Percentiles rank a stretch among this genome's conserved stretches.
phyloP scores from a whole-genome alignment of 2,888 invertebrate genomes.

The Gandaritis pyraliata region DNA sequence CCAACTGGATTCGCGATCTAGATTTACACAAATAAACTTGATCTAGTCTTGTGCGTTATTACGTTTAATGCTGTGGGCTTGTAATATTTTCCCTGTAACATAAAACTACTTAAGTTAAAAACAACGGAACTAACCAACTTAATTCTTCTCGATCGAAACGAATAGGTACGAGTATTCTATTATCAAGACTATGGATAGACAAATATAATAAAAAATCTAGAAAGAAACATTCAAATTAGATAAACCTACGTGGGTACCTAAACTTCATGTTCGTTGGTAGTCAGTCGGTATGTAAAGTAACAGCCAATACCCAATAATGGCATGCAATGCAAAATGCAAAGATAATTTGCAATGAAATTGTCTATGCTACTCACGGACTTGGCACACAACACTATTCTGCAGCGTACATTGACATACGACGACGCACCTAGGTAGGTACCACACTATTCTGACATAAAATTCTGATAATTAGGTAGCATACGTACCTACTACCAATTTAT shows the following conservation, averaged over 20 bases:
- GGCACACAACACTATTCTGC: slow-evolving; percentile 41
- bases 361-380: slow-evolving; percentile 48
- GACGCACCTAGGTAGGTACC: neutral
- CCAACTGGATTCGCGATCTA: slow-evolving; percentile 47
- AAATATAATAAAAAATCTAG: slow-evolving; percentile 1
- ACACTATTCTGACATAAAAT: neutral
- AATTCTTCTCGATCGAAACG: slow-evolving; percentile 2
- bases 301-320: slow-evolving; percentile 15
- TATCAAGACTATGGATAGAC: neutral
- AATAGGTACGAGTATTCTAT: slow-evolving; percentile 11
- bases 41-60: slow-evolving; percentile 49
- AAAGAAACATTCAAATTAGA: too few species aligned
- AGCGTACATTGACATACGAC: slow-evolving; percentile 32
- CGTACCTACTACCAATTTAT: too few species aligned
- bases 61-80: slow-evolving; percentile 23
- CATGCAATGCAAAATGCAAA: slow-evolving; percentile 22
- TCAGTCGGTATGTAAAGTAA: neutral
- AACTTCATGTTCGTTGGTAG: too few species aligned
- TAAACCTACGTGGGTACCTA: too few species aligned
- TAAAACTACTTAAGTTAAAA: neutral
- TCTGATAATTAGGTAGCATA: neutral
- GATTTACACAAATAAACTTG: slow-evolving; percentile 62
- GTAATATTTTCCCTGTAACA: slow-evolving; percentile 13
- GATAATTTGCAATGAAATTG: slow-evolving; percentile 34
- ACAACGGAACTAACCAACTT: slow-evolving; percentile 15